Evolutionary conservation across 92 coral and sea anemone genomes (phyloP), one percentile per base, ranked within the genome.

Genomic region (Parazoanthus swiftii): DNA sequence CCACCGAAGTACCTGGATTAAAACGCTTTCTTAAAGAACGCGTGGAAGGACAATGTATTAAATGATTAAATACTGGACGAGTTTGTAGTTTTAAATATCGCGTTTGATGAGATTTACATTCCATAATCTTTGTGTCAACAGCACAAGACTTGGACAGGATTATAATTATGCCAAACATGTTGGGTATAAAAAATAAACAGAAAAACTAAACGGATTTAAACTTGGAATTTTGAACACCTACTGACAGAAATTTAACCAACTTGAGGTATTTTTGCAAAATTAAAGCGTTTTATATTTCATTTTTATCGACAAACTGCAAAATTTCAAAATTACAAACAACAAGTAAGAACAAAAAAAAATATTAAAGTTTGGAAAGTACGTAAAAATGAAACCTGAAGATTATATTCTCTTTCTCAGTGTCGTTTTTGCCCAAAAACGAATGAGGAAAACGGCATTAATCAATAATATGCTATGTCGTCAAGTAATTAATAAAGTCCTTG

Each of bases 111-210:
- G 80, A 42, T 76, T 76, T 76, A 39, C 54, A 37, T 39, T 76
- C 80, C 25, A 42, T 18, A 74, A 74, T 37, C 79, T 74, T 76
- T 76, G 80, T 18, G 80, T 39, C 43, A 76, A 76, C 54, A 76
- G 13, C 11, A 39, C 48, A 8, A 29, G 46, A 18, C 5, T 18
- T 76, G 46, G 46, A 76, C 80, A 76, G 43, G 48, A 23, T 20
- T 25, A 36, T 74, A 76, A 76, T 39, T 37, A 37, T 20, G 14
- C 29, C 26, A 3, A 76, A 76, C 26, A 15, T 76, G 80, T 9
- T 76, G 80, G n/a, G 70, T 18, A 39, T 76, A 36, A 21, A 6
- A 38, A 37, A 76, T 5, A 20, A 23, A 76, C 25, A 20, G 13
- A 42, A 39, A 39, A 76, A 18, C 3, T 9, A 76, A 39, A 8